Conservation (phyloP, 1,140 invertebrate species). For the Drosophila mauritiana region DNA sequence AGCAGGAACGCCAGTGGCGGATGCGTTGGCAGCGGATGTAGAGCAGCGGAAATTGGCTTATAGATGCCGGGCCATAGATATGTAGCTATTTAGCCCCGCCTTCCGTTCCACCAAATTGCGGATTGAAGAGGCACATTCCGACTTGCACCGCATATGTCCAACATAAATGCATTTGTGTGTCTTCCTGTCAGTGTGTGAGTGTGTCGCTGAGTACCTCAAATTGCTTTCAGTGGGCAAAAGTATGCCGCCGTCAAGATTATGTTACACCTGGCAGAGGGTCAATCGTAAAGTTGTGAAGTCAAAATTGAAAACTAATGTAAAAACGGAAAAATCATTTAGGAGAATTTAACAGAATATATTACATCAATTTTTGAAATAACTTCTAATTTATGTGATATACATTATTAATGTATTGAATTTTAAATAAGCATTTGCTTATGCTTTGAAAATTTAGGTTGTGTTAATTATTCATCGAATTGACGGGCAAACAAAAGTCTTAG, state of each 20-base stretch:
- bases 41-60: slow-evolving; percentile 70
- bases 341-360: not conserved
- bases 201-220: slow-evolving; percentile 51
- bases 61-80: slow-evolving; percentile 66
- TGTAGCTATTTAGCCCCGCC: slow-evolving; percentile 34
- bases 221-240: slow-evolving; percentile 59
- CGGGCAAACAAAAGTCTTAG: not conserved
- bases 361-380: too few relatives aligned
- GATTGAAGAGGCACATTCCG: slow-evolving; percentile 69
- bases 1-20: slow-evolving; percentile 14
- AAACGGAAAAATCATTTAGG: not conserved
- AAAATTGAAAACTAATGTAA: too few relatives aligned
- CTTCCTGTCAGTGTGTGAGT: slow-evolving; percentile 15
- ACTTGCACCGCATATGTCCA: slow-evolving; percentile 72
- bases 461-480: too few relatives aligned
- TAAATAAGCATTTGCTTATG: too few relatives aligned
- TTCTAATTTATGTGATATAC: too few relatives aligned
- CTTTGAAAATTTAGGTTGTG: too few relatives aligned
- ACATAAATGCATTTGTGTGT: slow-evolving; percentile 38
- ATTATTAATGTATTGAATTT: too few relatives aligned
- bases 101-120: slow-evolving; percentile 54
- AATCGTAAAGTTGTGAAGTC: not conserved
- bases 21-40: slow-evolving; percentile 46
- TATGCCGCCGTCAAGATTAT: slow-evolving; percentile 8
- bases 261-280: not conserved